Base-by-base conservation (phyloP, 2,797 vertebrate species). In the Semaprochilodus insignis region DNA sequence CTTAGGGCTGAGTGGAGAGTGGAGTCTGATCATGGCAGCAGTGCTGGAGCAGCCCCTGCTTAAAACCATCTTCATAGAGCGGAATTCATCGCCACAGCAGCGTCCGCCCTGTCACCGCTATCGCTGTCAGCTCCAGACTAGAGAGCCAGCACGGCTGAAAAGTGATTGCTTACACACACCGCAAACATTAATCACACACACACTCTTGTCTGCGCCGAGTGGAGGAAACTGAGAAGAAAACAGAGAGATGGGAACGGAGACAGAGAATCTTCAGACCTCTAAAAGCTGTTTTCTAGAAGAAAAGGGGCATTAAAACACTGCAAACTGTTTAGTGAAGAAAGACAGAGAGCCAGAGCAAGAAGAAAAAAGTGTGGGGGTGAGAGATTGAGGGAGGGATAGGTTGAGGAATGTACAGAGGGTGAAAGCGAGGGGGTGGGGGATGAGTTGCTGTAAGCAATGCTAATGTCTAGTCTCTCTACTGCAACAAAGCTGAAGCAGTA, bases 171-270 rank as follows among this genome's bases (percentile, higher is more conserved):
- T 92, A 87, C 91, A 92, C 91, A 91, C 88, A 87, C 87, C 89
- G 91, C 86, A 89, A 91, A 92, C 91, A 93, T 93, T 93, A 93
- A 95, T 94, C 92, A 93, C 89, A 91, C 78, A 77, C 78, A 77
- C 83, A 76, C 84, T 74, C 71, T 73, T 59, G 31, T 76, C 57
- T 27, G 44, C 71, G 67, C 65, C 27, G 60, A 55, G 36, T 60
- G 51, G 62, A 82, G 57, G 54, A 81, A 62, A 81, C 13, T 21
- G 65, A 27, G 55, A 66, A 65, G 40, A 82, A 77, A 54, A 59
- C 31, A 70, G n/a, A 71, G 25, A 31, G 23, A 73, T 81, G 77
- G 81, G 27, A 86, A 87, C 13, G 86, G 83, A 83, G 79, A 70
- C 25, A 73, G 76, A 65, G 67, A 34, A 66, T 27, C 3, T 63